These are phyloP conservation scores for Mionectes olivaceus DNA, from an alignment of 2,797 vertebrate species.

Conservation along the genomic window DNA sequence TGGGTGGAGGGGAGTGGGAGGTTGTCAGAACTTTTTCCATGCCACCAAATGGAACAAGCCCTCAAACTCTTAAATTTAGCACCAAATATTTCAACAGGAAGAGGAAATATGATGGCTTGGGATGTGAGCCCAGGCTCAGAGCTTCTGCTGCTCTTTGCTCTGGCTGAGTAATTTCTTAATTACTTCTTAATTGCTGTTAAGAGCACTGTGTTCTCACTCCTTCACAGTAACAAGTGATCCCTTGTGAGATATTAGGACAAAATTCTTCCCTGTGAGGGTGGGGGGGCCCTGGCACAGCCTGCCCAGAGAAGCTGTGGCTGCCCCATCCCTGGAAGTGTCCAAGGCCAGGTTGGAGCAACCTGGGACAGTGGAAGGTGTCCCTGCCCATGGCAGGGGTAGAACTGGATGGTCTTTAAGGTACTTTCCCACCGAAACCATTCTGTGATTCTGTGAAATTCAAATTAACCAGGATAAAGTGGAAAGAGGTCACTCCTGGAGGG, in stretches of 20 bases:
- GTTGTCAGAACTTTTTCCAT: neutral
- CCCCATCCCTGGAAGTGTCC: neutral
- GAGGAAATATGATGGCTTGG: neutral
- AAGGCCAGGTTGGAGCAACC: neutral
- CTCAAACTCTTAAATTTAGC: neutral
- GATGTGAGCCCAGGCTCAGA: neutral
- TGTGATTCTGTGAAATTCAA: neutral
- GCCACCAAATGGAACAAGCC: neutral
- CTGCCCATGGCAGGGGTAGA: neutral
- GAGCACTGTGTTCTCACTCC: neutral
- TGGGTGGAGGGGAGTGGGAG: neutral
- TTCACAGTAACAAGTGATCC: neutral
- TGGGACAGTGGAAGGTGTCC: neutral
- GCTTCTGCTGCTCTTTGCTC: neutral
- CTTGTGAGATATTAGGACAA: neutral
- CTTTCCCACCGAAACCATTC: neutral
- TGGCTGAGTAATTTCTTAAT: neutral
- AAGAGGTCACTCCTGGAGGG: fast-evolving
- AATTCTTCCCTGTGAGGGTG: neutral
- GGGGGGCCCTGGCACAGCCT: neutral
- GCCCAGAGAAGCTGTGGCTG: neutral
- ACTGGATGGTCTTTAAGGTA: neutral
- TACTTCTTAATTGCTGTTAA: neutral
- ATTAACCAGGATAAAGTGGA: neutral
- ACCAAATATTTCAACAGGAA: neutral